Evolutionary conservation across 2,888 invertebrate genomes (phyloP), one percentile per base, ranked within the genome.

Genomic region (Hemicrepidius hirtus): DNA sequence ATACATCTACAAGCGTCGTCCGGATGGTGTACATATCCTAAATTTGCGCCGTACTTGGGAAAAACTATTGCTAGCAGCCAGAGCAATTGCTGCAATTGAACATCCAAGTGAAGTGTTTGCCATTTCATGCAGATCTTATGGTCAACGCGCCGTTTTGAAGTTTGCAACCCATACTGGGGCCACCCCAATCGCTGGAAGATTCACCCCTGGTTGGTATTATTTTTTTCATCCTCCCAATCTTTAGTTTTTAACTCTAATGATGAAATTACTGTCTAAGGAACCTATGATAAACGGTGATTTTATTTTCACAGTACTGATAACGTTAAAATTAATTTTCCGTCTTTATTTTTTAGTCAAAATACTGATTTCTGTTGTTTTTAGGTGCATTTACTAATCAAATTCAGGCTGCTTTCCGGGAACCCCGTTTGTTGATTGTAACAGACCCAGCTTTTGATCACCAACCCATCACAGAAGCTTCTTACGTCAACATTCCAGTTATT

Each of bases 401-500:
- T 80, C 93, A 97, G 93, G 95, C 97, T 85, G 99, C 98, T 81
- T 99, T 98, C 92, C 94, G 98, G 83, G 99, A 99, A 88, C 99
- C 99, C 4, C 93, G 99, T 85, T 91, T 99, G 55, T 88, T 99
- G 87, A 95, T 99, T 75, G 97, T 99, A 44, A 94, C 98, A 76
- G 99, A 99, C 85, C 99, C 99, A 37, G 92, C 95, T 35, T 93
- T 93, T 77, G 97, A 97, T 86, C 96, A 97, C 84, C 97, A 97
- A 87, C 98, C 99, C 57, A 97, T 99, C 82, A 98, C 97, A 82
- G 99, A 99, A 88, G 99, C 99, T 49, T 97, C 98, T 5, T 99
- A 99, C 84, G 99, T 99, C 77, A 99, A 99, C 91, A 98, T 99
- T 87, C 99, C 99, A 16, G 99, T 99, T 40, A 99, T 99, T 89